A percentile compares a stretch with the other conserved stretches of the same genome.
These are phyloP conservation scores for Drosophila equinoxialis DNA, from an alignment of 1,140 invertebrate species.

Conservation along the genomic window DNA sequence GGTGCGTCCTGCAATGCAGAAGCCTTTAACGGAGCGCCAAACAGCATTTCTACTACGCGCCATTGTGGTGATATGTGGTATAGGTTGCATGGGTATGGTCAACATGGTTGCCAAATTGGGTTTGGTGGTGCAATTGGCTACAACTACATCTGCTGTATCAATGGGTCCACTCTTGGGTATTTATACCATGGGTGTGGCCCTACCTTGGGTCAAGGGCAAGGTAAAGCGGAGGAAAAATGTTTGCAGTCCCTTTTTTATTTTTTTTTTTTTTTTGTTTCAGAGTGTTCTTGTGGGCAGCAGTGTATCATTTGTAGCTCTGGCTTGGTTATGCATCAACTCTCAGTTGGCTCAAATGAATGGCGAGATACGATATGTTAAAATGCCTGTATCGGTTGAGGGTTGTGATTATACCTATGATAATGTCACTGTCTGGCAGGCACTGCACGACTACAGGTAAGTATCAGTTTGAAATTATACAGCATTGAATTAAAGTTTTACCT, in stretches of 20 bases:
- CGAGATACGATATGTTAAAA: conserved; percentile 85
- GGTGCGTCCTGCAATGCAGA: conserved; percentile 86
- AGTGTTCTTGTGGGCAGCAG: conserved; percentile 62
- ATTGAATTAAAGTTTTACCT: neutral
- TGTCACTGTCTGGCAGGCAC: conserved; percentile 50
- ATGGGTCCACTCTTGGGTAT: conserved; percentile 92
- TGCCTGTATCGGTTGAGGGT: conserved; percentile 86
- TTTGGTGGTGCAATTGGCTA: conserved; percentile 88
- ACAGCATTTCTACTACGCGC: conserved; percentile 87
- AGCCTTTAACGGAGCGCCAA: conserved; percentile 86
- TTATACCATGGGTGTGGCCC: conserved; percentile 92
- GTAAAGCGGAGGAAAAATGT: conserved; percentile 79
- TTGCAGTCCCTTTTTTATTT: neutral
- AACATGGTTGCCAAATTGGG: conserved; percentile 89
- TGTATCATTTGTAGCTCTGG: conserved; percentile 56
- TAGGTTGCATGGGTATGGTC: conserved; percentile 87
- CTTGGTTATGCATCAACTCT: conserved; percentile 82
- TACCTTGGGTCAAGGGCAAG: conserved; percentile 91
- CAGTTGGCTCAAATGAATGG: conserved; percentile 88
- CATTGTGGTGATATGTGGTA: conserved; percentile 87
- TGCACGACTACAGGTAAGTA: conserved; percentile 65
- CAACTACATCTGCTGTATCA: conserved; percentile 87
- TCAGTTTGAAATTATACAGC: neutral
- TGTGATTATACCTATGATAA: conserved; percentile 84
- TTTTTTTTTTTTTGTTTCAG: conserved; percentile 41